A percentile compares a stretch with the other conserved stretches of the same genome.
phyloP scores from a whole-genome alignment of 2,113 vertebrate species.

The Corvus cornix region DNA sequence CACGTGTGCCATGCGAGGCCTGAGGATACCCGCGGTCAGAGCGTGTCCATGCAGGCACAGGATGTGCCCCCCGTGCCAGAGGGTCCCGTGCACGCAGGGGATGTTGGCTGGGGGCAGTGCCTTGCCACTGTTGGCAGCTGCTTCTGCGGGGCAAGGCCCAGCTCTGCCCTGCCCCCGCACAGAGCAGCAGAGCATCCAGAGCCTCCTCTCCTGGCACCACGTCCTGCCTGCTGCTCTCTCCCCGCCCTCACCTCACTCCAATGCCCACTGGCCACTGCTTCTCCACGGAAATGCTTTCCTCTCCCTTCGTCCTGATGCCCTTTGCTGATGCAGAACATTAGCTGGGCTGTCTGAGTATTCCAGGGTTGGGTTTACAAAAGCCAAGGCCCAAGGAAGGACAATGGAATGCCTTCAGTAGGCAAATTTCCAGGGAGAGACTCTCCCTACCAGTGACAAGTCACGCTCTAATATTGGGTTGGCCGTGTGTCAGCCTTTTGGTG shows the following conservation, averaged over 20 bases:
- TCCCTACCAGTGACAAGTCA: too few relatives aligned
- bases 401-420: not conserved
- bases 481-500: not conserved
- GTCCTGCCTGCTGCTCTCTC: not conserved
- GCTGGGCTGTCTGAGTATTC: too few relatives aligned
- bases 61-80: not conserved
- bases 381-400: not conserved
- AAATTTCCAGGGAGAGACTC: not conserved
- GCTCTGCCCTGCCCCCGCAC: not conserved
- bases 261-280: too few relatives aligned
- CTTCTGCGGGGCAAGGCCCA: not conserved
- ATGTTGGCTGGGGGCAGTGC: not conserved
- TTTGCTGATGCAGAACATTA: too few relatives aligned
- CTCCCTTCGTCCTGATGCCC: too few relatives aligned
- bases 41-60: not conserved
- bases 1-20: not conserved
- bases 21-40: rapidly evolving
- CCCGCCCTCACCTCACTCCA: not conserved
- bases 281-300: too few relatives aligned
- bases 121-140: not conserved
- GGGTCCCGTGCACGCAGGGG: not conserved
- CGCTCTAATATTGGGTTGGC: too few relatives aligned
- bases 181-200: not conserved
- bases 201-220: not conserved
- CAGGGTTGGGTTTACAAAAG: too few relatives aligned